Conservation (phyloP, 2,888 invertebrate genomes). For the Sepioteuthis lessoniana region DNA sequence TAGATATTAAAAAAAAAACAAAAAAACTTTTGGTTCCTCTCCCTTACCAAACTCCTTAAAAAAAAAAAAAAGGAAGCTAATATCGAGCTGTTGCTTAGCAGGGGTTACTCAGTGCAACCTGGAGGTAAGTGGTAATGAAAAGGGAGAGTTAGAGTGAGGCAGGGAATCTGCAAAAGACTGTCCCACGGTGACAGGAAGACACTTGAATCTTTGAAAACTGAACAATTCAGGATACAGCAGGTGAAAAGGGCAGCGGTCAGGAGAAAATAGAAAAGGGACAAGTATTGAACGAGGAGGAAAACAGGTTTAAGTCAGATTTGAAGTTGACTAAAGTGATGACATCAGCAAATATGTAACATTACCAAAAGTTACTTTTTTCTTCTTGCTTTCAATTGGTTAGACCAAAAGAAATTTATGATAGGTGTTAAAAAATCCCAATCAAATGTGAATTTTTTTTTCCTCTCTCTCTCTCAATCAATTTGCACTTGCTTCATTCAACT, state of each 20-base stretch:
- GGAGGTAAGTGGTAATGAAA: background rate
- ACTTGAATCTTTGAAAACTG: conserved; percentile 10
- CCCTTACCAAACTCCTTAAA: background rate
- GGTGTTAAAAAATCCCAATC: background rate
- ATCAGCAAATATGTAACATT: background rate
- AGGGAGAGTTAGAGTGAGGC: background rate
- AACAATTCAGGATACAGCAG: conserved; percentile 33
- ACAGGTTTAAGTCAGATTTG: background rate
- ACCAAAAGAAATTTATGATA: background rate
- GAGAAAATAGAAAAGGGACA: background rate
- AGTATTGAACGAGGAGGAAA: background rate
- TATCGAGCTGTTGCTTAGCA: background rate
- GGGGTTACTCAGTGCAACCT: background rate
- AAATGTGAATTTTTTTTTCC: background rate
- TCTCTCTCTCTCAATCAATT: background rate
- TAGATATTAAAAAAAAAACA: background rate
- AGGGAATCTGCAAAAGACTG: background rate
- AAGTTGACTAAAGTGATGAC: background rate
- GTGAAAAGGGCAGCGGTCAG: background rate
- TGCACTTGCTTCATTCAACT: background rate
- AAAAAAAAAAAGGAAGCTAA: background rate
- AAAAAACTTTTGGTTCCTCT: background rate
- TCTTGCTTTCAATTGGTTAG: background rate
- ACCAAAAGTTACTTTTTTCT: background rate
- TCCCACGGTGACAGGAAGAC: conserved; percentile 23